Evolutionary conservation across 2,113 vertebrate species (phyloP), one percentile per base, ranked within the genome.

Genomic region (Stictonetta naevosa): DNA sequence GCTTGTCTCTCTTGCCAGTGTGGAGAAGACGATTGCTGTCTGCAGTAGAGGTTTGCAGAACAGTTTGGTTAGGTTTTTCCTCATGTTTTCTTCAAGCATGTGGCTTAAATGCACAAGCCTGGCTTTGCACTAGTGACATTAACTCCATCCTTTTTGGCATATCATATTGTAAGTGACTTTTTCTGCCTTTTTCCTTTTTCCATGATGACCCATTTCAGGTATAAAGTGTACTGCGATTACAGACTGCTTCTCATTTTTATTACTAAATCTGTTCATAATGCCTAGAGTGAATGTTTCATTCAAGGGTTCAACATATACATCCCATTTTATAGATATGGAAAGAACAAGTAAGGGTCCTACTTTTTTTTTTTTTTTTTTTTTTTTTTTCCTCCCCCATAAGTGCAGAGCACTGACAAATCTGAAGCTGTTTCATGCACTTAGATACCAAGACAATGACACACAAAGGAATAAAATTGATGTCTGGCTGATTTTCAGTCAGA

Each of bases 1-100:
- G 55, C 76, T 60, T 4, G 1, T 68, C 0, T 0, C 76, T 81
- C 60, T 64, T 76, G 42, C 34, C 1, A 1, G 4, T 7, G 64
- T 50, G 31, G 28, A 55, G 46, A 23, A 38, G 19, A 13, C 8
- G 19, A 40, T 26, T 40, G 62, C 26, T 40, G 38, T 62, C 10
- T 55, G 85, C 52, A 56, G 71, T 16, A 68, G 8, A 6, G 1
- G 18, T 28, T 56, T 56, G 53, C 53, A 31, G 53, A 56, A 31
- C 29, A 29, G 6, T 9, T 75, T 60, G 53, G 4, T 34, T 66
- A 73, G 48, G 3, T 72, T 88, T 86, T 86, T 72, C 56, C 69
- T 50, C 10, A 2, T 31, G n/a, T 83, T 2, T 64, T 58, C 56
- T 48, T 83, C 46, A 79, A 58, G 53, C 19, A 44, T 17, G 3